Evolutionary conservation across 2,113 vertebrate genomes (phyloP).

Genomic region (Lichenostomus cassidix): DNA sequence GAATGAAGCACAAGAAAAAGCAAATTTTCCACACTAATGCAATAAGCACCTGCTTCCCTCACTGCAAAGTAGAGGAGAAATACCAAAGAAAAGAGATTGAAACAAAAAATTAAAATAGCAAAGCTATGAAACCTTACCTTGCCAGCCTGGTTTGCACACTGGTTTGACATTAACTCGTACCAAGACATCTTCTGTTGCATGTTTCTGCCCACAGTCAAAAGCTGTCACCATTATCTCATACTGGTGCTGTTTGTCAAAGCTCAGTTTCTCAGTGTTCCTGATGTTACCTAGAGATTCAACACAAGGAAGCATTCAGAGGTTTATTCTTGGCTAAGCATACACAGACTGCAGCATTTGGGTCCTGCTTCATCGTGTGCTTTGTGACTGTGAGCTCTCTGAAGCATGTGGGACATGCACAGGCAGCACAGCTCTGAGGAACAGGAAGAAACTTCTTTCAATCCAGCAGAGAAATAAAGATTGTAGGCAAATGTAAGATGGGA

Average conservation of each 20-base stretch:
- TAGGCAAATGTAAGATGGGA: background rate
- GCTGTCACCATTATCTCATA: constrained; percentile 93
- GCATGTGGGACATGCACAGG: background rate
- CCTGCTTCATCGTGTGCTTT: background rate
- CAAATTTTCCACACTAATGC: background rate
- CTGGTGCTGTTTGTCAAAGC: constrained; percentile 86
- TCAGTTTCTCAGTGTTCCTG: constrained; percentile 94
- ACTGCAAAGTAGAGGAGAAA: background rate
- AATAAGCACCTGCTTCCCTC: background rate
- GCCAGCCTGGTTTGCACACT: constrained; percentile 96
- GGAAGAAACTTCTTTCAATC: background rate
- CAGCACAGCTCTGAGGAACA: background rate
- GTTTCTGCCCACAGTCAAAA: constrained; percentile 95
- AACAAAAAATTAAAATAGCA: background rate
- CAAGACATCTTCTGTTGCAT: constrained; percentile 81
- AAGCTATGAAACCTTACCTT: constrained; percentile 80
- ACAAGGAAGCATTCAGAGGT: background rate
- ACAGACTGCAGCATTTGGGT: background rate
- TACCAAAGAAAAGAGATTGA: background rate
- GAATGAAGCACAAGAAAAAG: background rate
- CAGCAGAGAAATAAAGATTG: background rate
- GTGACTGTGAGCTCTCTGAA: background rate
- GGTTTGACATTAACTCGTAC: constrained; percentile 92
- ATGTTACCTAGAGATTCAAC: constrained; percentile 84
- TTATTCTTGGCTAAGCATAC: background rate